Percentiles rank a stretch among this genome's conserved stretches.
phyloP scores from a whole-genome alignment of 2,888 invertebrate genomes.

The Cephus nigrinus region DNA sequence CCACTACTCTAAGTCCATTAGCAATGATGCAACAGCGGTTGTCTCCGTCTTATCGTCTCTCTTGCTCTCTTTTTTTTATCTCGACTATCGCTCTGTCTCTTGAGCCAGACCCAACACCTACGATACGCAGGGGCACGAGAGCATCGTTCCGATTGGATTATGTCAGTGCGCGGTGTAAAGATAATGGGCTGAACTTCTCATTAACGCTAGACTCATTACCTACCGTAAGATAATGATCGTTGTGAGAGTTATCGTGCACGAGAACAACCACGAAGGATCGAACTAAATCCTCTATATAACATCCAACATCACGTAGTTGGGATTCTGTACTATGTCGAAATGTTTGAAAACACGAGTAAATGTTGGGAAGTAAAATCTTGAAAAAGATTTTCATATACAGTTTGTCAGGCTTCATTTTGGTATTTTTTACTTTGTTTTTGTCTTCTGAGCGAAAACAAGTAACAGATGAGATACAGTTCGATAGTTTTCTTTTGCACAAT shows the following conservation, averaged over 20 bases:
- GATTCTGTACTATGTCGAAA: not conserved
- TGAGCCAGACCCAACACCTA: not conserved
- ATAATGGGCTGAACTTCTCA: not conserved
- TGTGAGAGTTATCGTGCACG: not conserved
- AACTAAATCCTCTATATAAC: not conserved
- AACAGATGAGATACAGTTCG: not conserved
- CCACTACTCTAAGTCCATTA: not conserved
- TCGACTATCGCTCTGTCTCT: not conserved
- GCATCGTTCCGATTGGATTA: constrained; percentile 3
- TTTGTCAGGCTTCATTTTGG: not conserved
- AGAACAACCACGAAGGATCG: not conserved
- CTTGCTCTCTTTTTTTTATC: not conserved
- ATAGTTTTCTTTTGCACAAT: not conserved
- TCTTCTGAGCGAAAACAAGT: not conserved
- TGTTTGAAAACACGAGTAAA: not conserved
- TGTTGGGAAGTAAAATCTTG: not conserved
- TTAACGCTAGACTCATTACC: constrained; percentile 2
- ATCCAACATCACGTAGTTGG: not conserved
- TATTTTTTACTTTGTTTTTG: not conserved
- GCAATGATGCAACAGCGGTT: not conserved
- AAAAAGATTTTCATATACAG: not conserved
- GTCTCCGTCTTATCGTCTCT: not conserved
- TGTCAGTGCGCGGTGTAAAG: not conserved
- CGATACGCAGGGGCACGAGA: not conserved
- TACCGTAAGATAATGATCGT: constrained; percentile 2